Evolutionary conservation across 2,888 invertebrate species (phyloP).

Genomic region (Caenorhabditis becei): DNA sequence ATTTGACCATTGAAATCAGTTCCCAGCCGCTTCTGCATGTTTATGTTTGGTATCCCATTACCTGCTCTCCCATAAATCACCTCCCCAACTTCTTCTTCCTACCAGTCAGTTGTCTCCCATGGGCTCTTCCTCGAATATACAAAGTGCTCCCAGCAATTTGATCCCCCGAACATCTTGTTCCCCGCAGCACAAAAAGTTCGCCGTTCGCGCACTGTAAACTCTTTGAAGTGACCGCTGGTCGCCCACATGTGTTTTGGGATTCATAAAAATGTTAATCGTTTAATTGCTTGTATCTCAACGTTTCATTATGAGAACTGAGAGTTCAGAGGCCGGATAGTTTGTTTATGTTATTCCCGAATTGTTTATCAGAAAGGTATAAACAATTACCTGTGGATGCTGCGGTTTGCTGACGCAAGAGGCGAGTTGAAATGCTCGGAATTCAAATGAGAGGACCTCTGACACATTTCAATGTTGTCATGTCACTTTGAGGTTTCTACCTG

Average conservation of each 20-base stretch:
- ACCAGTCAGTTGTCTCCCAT: constrained; percentile 30
- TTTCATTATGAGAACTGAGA: constrained; percentile 46
- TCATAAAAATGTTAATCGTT: constrained; percentile 37
- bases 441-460: constrained; percentile 32
- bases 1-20: too few species aligned
- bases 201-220: constrained; percentile 49
- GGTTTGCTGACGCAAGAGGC: background rate
- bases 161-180: constrained; percentile 49
- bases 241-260: constrained; percentile 42
- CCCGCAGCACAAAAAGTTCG: constrained; percentile 20
- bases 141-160: constrained; percentile 46
- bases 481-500: constrained; percentile 59
- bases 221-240: constrained; percentile 56
- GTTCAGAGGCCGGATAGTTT: background rate
- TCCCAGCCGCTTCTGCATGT: background rate
- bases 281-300: constrained; percentile 57
- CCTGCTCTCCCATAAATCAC: constrained; percentile 16
- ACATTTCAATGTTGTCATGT: constrained; percentile 60
- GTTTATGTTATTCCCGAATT: constrained; percentile 2
- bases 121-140: constrained; percentile 27
- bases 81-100: constrained; percentile 4
- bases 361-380: constrained; percentile 15
- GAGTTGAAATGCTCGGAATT: constrained; percentile 16
- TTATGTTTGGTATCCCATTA: constrained; percentile 12
- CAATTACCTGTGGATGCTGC: constrained; percentile 1